Percentiles rank a stretch among this genome's conserved stretches.
phyloP scores from a whole-genome alignment of 2,888 invertebrate species.

The Lobophora halterata region DNA sequence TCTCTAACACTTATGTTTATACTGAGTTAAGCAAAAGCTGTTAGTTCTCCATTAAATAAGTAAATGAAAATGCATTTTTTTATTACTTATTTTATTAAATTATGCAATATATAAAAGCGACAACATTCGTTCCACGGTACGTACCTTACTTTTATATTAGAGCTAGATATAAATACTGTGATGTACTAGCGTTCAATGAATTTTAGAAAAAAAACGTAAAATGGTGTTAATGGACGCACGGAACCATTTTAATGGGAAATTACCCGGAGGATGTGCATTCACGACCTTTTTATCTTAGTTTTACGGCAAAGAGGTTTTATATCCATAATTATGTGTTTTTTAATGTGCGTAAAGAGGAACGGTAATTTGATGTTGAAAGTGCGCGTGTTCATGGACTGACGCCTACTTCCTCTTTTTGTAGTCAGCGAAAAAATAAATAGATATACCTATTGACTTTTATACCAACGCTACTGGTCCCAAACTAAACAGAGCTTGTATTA shows the following conservation, averaged over 20 bases:
- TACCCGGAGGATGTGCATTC: constrained; percentile 68
- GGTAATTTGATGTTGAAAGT: constrained; percentile 55
- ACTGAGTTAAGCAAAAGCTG: too few species aligned
- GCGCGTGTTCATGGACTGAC: constrained; percentile 14
- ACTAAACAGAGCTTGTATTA: too few species aligned
- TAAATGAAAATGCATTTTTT: too few species aligned
- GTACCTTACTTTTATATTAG: too few species aligned
- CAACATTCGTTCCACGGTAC: too few species aligned
- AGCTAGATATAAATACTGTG: too few species aligned
- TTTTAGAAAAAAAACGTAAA: constrained; percentile 59
- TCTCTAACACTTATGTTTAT: too few species aligned
- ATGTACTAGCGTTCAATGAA: constrained; percentile 74
- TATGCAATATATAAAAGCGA: too few species aligned
- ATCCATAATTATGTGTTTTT: constrained; percentile 73
- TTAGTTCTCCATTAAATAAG: too few species aligned
- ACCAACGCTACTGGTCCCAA: too few species aligned
- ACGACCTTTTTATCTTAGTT: constrained; percentile 73
- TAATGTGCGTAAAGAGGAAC: constrained; percentile 52
- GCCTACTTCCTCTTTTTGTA: constrained; percentile 10
- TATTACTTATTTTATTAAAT: too few species aligned
- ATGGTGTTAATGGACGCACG: constrained; percentile 70
- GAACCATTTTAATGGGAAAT: constrained; percentile 68
- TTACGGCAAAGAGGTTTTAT: constrained; percentile 75
- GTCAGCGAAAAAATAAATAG: not conserved
- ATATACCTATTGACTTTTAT: too few species aligned